phyloP scores from a whole-genome alignment of 2,888 invertebrate genomes.

The Temnothorax rugatulus region DNA sequence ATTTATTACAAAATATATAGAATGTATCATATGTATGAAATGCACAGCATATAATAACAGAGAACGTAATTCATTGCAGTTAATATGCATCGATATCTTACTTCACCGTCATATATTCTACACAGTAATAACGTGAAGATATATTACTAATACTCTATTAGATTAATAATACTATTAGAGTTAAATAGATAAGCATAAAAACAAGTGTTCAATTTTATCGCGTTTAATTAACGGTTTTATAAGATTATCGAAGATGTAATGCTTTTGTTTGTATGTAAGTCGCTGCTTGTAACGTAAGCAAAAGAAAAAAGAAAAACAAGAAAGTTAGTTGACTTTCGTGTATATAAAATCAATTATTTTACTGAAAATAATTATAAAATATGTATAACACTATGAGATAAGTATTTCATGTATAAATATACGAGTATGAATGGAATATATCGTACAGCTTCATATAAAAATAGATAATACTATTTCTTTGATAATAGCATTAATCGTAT shows the following conservation, averaged over 20 bases:
- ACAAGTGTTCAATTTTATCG: neutral
- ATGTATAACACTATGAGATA: too few relatives aligned
- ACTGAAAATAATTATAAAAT: too few relatives aligned
- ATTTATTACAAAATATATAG: neutral
- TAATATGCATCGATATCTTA: constrained; percentile 4
- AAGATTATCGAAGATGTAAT: neutral
- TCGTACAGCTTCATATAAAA: too few relatives aligned
- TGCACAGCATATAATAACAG: neutral
- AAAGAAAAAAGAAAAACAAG: too few relatives aligned
- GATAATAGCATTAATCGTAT: too few relatives aligned
- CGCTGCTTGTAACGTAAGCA: too few relatives aligned
- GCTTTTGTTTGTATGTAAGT: neutral
- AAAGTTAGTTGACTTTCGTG: too few relatives aligned
- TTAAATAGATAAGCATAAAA: too few relatives aligned
- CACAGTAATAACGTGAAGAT: neutral
- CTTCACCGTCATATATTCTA: constrained; percentile 22
- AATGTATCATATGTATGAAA: neutral
- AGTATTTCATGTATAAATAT: too few relatives aligned
- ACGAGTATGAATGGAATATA: too few relatives aligned
- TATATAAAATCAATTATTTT: too few relatives aligned
- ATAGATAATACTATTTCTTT: too few relatives aligned
- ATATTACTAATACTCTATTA: neutral
- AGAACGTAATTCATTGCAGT: constrained; percentile 3
- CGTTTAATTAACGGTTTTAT: neutral
- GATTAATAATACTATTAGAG: neutral